Evolutionary conservation across 2,113 vertebrate species (phyloP).

Genomic region (Plectropomus leopardus): DNA sequence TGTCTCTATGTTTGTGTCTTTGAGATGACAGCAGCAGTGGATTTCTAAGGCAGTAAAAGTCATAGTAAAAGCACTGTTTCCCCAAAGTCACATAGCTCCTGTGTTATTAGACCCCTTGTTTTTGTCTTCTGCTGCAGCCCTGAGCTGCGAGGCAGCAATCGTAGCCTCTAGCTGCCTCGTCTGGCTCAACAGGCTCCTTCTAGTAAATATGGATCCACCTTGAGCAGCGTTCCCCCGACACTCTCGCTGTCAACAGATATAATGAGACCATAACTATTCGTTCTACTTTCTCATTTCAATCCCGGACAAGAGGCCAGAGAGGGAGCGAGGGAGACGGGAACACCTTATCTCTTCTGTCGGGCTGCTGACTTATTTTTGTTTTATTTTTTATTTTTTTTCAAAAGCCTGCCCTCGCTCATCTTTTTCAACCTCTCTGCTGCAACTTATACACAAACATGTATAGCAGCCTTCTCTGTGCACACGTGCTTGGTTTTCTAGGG

Average conservation of each 20-base stretch:
- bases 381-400: constrained; percentile 12
- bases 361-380: constrained; percentile 17
- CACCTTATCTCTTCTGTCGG: constrained; percentile 27
- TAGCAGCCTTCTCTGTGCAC: neutral
- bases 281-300: constrained; percentile 64
- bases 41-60: constrained; percentile 55
- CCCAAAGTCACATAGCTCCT: constrained; percentile 42
- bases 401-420: constrained; percentile 2
- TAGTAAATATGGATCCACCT: constrained; percentile 63
- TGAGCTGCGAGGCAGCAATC: constrained; percentile 20
- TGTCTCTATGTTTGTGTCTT: constrained; percentile 32
- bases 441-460: neutral
- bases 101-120: constrained; percentile 40
- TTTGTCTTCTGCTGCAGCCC: constrained; percentile 33
- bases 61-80: constrained; percentile 39
- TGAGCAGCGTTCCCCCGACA: constrained; percentile 39
- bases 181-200: constrained; percentile 53
- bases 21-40: constrained; percentile 35
- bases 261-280: constrained; percentile 72
- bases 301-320: constrained; percentile 36
- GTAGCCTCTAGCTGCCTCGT: constrained; percentile 39
- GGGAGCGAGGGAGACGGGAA: constrained; percentile 13
- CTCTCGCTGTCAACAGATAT: constrained; percentile 61
- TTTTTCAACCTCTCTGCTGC: constrained; percentile 1
- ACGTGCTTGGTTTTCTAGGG: neutral